phyloP scores from a whole-genome alignment of 2,888 invertebrate genomes.

The Polylopha cassiicola region DNA sequence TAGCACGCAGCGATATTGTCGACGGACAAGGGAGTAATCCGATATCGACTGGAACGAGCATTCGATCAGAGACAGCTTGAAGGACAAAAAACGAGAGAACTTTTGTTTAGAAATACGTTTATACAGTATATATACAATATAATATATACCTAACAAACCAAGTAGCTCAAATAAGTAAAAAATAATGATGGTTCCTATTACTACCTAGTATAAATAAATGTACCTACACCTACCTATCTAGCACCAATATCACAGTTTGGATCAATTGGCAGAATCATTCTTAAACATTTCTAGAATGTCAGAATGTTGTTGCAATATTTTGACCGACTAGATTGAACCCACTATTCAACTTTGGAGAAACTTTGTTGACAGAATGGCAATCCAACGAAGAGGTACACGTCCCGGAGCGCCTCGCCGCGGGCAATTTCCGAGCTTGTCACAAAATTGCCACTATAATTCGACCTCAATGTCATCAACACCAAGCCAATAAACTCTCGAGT shows the following conservation, averaged over 20 bases:
- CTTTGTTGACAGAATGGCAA: no score
- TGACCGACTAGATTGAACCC: no score
- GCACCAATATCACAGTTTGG: no score
- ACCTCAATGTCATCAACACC: slow-evolving; percentile 1
- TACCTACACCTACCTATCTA: no score
- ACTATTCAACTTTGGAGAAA: no score
- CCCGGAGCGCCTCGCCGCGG: slow-evolving; percentile 1
- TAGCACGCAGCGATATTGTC: slow-evolving; percentile 33
- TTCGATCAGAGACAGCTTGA: slow-evolving; percentile 44
- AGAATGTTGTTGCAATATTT: no score
- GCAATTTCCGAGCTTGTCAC: slow-evolving; percentile 10
- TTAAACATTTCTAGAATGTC: no score
- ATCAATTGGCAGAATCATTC: no score
- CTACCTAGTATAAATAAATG: no score
- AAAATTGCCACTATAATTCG: slow-evolving; percentile 7
- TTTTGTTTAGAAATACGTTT: slow-evolving; percentile 33
- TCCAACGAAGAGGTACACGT: slow-evolving; percentile 2
- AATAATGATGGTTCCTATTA: slow-evolving; percentile 2
- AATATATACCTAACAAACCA: no score
- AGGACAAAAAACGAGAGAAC: slow-evolving; percentile 41
- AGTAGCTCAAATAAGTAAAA: no score
- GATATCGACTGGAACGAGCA: slow-evolving; percentile 42
- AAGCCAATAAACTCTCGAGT: slow-evolving; percentile 10
- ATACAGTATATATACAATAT: neutral
- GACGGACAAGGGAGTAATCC: slow-evolving; percentile 39